Evolutionary conservation across 2,888 invertebrate species (phyloP), one percentile per base, ranked within the genome.

Genomic region (Orgyia antiqua): DNA sequence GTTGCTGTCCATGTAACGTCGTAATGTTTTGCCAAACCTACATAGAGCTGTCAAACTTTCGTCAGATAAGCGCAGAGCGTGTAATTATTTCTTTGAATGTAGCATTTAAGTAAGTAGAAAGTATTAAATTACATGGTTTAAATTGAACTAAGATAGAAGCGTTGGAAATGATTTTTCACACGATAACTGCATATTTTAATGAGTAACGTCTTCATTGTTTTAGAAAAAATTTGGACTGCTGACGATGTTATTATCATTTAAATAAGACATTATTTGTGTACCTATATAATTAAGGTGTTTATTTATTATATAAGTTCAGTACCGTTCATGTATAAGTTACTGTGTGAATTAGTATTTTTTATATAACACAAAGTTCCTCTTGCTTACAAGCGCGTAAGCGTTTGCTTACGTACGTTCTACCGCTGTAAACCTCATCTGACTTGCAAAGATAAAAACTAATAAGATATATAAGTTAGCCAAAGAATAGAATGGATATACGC

Each of bases 41-140:
- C 68, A 76, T 73, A 59, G 65, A 71, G 68, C 79, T 74, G 82
- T 80, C 79, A 80, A 75, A 68, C 47, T 59, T 51, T 59, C 58
- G 60, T 71, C 71, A 71, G 68, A 69, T 64, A 68, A 58, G 63
- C 68, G 59, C 48, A 35, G 29, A 58, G 45, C 67, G 63, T 79
- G 64, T 82, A 78, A 80, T 82, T 80, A 80, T 72, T 70, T 66
- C 57, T 63, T 39, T 64, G 66, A 69, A 65, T 66, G 66, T 57
- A 61, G 56, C 61, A 59, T 64, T 73, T 67, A 60, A 61, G 56
- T 63, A 54, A 52, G 61, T 72, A 68, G 76, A 79, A 78, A 79
- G 78, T 70, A 74, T 72, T 64, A 77, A 78, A 79, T 79, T 77
- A 78, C 63, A 75, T 63, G 66, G 52, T 56, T 56, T 54, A 43